Evolutionary conservation across 2,888 invertebrate species (phyloP).

Genomic region (Lithodes maja): DNA sequence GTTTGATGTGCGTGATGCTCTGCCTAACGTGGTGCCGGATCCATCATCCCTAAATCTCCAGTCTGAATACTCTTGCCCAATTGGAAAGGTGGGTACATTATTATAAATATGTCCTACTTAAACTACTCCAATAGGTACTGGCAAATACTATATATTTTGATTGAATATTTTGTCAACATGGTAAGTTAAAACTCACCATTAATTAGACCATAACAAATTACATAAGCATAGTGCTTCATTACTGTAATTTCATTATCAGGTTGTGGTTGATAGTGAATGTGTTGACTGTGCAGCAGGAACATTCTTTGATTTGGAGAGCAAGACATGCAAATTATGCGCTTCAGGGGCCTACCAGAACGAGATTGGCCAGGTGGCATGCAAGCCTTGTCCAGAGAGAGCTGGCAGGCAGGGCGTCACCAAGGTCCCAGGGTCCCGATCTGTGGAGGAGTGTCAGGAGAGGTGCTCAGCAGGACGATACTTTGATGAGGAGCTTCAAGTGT

Average conservation of each 20-base stretch:
- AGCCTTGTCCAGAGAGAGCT: conserved; percentile 90
- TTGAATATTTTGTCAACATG: too few species aligned
- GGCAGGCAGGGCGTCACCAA: conserved; percentile 93
- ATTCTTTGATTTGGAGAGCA: conserved; percentile 83
- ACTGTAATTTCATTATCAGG: conserved; percentile 43
- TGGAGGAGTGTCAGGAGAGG: conserved; percentile 92
- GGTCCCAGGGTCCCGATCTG: conserved; percentile 89
- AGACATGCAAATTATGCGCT: conserved; percentile 88
- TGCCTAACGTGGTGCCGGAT: conserved; percentile 96
- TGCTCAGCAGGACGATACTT: conserved; percentile 96
- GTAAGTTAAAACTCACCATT: too few species aligned
- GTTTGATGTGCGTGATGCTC: conserved; percentile 92
- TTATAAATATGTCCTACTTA: too few species aligned
- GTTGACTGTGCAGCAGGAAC: conserved; percentile 95
- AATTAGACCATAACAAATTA: too few species aligned
- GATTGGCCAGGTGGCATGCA: conserved; percentile 91
- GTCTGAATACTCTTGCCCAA: conserved; percentile 94
- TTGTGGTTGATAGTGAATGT: conserved; percentile 70
- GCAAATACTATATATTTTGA: too few species aligned
- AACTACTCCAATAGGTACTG: neutral
- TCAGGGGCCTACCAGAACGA: conserved; percentile 95
- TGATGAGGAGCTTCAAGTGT: conserved; percentile 90
- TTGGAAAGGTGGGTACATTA: conserved; percentile 85
- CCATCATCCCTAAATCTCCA: conserved; percentile 90
- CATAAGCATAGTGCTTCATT: neutral